Conservation (phyloP, 2,797 vertebrate species). For the Mallotus villosus region DNA sequence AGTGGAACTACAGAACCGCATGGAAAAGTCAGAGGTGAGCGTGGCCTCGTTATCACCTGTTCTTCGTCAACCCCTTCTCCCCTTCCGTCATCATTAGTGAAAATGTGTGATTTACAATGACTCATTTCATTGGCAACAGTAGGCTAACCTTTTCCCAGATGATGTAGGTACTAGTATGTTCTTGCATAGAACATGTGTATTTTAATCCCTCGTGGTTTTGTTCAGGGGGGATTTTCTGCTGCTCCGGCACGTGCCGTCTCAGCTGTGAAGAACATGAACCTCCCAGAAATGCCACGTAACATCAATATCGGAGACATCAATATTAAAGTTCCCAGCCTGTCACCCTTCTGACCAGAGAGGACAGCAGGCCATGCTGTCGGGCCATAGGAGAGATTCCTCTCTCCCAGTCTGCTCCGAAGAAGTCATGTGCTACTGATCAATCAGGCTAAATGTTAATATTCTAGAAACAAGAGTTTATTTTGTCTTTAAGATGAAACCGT, state of each 20-base stretch:
- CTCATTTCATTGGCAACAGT: no score
- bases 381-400: background rate
- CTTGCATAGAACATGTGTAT: background rate
- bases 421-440: constrained; percentile 34
- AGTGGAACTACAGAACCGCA: constrained; percentile 88
- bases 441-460: background rate
- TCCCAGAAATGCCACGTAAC: constrained; percentile 92
- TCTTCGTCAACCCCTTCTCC: background rate
- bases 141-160: no score
- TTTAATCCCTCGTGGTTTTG: background rate
- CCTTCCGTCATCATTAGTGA: background rate
- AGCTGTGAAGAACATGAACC: constrained; percentile 93
- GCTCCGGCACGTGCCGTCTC: constrained; percentile 91
- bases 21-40: constrained; percentile 92
- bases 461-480: constrained; percentile 7
- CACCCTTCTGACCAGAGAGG: constrained; percentile 77
- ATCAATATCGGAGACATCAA: constrained; percentile 96
- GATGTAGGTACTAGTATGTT: no score
- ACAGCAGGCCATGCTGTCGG: background rate
- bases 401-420: constrained; percentile 28
- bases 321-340: constrained; percentile 94
- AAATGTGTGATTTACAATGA: background rate
- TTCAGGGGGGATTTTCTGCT: constrained; percentile 86
- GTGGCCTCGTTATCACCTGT: background rate
- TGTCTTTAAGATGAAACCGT: constrained; percentile 28